Evolutionary conservation across 2,888 invertebrate genomes (phyloP).

Genomic region (Stenodera caucasica): DNA sequence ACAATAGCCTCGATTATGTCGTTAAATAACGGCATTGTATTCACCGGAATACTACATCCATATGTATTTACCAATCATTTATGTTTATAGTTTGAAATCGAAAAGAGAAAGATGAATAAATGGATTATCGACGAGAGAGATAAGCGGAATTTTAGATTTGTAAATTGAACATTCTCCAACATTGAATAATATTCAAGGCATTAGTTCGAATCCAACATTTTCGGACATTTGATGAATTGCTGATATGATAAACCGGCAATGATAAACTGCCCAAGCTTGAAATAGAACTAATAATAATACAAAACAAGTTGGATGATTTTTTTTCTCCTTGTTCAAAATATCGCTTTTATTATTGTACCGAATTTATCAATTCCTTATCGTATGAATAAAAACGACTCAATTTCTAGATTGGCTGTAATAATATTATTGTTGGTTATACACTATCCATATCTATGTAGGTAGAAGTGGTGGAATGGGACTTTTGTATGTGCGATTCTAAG

Average conservation of each 20-base stretch:
- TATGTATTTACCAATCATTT: conserved; percentile 35
- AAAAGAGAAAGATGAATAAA: neutral
- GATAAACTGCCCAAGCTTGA: neutral
- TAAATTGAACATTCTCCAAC: neutral
- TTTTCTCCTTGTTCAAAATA: neutral
- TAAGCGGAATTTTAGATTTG: neutral
- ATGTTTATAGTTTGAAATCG: neutral
- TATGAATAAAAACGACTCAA: too few species aligned
- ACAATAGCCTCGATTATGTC: conserved; percentile 31
- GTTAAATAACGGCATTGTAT: conserved; percentile 30
- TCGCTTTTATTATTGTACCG: too few species aligned
- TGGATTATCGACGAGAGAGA: neutral
- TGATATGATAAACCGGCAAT: neutral
- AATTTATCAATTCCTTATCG: too few species aligned
- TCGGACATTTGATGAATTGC: conserved; percentile 4
- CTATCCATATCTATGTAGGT: neutral
- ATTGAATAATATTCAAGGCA: conserved; percentile 1
- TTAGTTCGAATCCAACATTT: neutral
- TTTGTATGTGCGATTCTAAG: conserved; percentile 28
- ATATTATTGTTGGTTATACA: too few species aligned
- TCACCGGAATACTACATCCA: conserved; percentile 22
- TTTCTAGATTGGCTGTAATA: too few species aligned
- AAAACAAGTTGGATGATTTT: too few species aligned
- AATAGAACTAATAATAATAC: too few species aligned
- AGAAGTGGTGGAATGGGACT: neutral